These are phyloP conservation scores for Oreamnos americanus DNA, from an alignment of 2,113 vertebrate genomes.

Conservation along the genomic window DNA sequence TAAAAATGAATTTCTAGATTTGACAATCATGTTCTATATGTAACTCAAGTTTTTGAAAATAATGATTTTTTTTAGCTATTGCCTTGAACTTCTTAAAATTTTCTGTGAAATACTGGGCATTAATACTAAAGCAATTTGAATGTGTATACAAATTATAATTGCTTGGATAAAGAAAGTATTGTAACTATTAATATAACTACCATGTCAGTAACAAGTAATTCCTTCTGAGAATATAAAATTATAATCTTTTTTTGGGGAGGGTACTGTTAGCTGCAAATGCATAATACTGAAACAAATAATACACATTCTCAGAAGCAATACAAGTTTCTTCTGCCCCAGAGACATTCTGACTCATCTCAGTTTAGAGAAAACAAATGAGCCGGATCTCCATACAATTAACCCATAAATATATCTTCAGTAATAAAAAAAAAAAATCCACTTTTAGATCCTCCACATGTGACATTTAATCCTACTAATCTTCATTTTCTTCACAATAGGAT, in stretches of 20 bases:
- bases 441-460: slow-evolving; percentile 53
- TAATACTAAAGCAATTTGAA: background rate
- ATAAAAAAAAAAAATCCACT: slow-evolving; percentile 56
- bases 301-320: background rate
- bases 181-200: slow-evolving; percentile 18
- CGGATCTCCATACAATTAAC: slow-evolving; percentile 52
- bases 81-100: background rate
- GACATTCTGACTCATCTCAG: slow-evolving; percentile 26
- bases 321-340: slow-evolving; percentile 13
- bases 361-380: slow-evolving; percentile 56
- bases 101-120: background rate
- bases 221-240: background rate
- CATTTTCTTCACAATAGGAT: slow-evolving; percentile 52
- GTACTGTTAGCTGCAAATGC: background rate
- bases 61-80: slow-evolving; percentile 3
- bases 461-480: slow-evolving; percentile 68
- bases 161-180: background rate
- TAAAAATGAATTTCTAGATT: background rate
- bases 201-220: slow-evolving; percentile 39
- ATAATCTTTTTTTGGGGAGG: background rate
- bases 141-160: background rate
- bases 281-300: background rate
- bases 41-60: background rate
- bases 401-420: slow-evolving; percentile 39
- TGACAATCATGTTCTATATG: background rate